Evolutionary conservation across 2,888 invertebrate genomes (phyloP).

Genomic region (Pachydiplax longipennis): DNA sequence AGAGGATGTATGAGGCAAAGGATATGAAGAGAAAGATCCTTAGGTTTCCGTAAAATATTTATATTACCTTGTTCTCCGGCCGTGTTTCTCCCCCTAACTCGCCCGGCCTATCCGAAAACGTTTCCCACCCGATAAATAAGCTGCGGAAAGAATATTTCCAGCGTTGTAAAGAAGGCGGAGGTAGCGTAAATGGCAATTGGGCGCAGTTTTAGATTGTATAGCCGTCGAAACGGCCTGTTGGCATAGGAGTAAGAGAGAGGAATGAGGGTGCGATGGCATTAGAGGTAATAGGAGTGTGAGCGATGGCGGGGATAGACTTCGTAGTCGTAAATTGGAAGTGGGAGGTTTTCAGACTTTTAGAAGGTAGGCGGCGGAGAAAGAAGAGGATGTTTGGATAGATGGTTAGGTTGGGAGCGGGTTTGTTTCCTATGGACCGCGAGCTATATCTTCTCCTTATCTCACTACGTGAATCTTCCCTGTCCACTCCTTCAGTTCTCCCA

Average conservation of each 20-base stretch:
- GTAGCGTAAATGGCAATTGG: neutral
- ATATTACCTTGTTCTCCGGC: neutral
- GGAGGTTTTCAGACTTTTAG: neutral
- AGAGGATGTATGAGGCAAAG: no score
- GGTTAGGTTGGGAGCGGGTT: neutral
- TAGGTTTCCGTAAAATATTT: no score
- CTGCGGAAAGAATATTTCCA: no score
- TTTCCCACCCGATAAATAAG: neutral
- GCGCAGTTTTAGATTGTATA: neutral
- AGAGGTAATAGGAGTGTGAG: neutral
- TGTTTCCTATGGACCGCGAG: slow-evolving; percentile 12
- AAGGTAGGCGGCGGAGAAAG: neutral
- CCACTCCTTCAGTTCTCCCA: neutral
- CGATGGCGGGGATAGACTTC: neutral
- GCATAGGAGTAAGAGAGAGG: neutral
- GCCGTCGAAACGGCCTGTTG: neutral
- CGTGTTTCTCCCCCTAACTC: neutral
- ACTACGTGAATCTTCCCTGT: slow-evolving; percentile 8
- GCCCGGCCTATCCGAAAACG: neutral
- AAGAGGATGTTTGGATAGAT: neutral
- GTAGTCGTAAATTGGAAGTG: neutral
- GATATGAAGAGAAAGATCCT: no score
- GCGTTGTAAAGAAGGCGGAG: neutral
- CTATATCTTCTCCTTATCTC: slow-evolving; percentile 19
- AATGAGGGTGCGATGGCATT: neutral